These are phyloP conservation scores for Corvus moneduloides DNA, from an alignment of 2,113 vertebrate species.

Conservation along the genomic window DNA sequence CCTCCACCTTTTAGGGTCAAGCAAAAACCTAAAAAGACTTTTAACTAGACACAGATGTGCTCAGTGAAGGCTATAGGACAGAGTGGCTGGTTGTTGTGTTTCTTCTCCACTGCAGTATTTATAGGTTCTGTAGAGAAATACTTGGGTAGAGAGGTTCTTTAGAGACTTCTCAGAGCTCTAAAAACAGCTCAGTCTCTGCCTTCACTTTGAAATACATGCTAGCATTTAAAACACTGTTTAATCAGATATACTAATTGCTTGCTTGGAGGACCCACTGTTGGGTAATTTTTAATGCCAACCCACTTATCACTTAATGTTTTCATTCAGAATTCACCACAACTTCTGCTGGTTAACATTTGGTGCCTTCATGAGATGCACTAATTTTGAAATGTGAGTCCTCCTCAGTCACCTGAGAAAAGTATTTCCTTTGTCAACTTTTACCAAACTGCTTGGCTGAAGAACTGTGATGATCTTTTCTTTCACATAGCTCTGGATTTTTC, in stretches of 20 bases:
- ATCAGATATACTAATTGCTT: neutral
- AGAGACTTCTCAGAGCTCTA: neutral
- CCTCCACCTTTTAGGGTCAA: neutral
- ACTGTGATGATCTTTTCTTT: neutral
- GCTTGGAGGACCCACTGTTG: neutral
- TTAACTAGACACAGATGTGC: neutral
- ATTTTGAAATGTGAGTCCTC: neutral
- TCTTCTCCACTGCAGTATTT: neutral
- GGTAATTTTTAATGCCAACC: neutral
- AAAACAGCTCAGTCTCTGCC: neutral
- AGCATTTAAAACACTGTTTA: neutral
- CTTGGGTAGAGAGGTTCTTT: neutral
- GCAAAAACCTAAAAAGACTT: neutral
- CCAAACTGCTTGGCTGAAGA: neutral
- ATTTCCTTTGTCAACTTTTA: neutral
- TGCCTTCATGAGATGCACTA: neutral
- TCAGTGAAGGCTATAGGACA: neutral
- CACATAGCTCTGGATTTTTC: neutral
- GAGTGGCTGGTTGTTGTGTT: neutral
- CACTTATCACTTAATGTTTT: neutral
- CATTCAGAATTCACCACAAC: neutral
- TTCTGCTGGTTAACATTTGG: neutral
- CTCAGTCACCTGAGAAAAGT: neutral
- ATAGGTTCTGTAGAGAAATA: neutral
- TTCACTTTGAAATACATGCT: neutral